Conservation (phyloP, 2,888 invertebrate genomes). For the Teinopalpus imperialis region DNA sequence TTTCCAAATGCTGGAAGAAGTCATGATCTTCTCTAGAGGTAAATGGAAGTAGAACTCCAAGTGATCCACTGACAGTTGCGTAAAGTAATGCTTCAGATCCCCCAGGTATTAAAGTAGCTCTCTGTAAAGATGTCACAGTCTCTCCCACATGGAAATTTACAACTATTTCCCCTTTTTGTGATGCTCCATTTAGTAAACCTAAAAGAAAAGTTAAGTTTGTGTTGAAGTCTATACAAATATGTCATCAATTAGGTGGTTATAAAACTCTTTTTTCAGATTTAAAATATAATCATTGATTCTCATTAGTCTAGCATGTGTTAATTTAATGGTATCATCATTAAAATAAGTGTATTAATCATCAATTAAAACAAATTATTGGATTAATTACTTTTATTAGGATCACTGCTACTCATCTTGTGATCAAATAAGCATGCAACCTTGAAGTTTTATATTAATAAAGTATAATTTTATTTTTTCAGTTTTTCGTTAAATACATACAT, state of each 20-base stretch:
- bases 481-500: too few relatives aligned
- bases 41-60: conserved; percentile 96
- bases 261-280: conserved; percentile 51
- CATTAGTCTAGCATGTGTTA: conserved; percentile 83
- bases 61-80: conserved; percentile 96
- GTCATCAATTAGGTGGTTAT: too few relatives aligned
- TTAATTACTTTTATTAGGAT: too few relatives aligned
- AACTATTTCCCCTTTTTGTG: conserved; percentile 97
- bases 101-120: conserved; percentile 97
- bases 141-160: conserved; percentile 98
- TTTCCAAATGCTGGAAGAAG: conserved; percentile 99
- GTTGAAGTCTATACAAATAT: too few relatives aligned
- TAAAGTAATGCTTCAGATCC: conserved; percentile 98
- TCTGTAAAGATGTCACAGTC: conserved; percentile 96
- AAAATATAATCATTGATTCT: conserved; percentile 64
- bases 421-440: too few relatives aligned
- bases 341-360: conserved; percentile 1
- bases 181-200: conserved; percentile 96
- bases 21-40: conserved; percentile 98
- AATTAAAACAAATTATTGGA: not conserved
- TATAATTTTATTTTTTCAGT: too few relatives aligned
- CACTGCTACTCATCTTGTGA: too few relatives aligned
- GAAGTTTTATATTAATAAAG: too few relatives aligned
- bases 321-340: conserved; percentile 61
- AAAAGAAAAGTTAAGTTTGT: conserved; percentile 38